Base-by-base conservation (phyloP, 30 jellyfish, hydroid and myxozoan species). In the Calvadosia cruxmelitensis region DNA sequence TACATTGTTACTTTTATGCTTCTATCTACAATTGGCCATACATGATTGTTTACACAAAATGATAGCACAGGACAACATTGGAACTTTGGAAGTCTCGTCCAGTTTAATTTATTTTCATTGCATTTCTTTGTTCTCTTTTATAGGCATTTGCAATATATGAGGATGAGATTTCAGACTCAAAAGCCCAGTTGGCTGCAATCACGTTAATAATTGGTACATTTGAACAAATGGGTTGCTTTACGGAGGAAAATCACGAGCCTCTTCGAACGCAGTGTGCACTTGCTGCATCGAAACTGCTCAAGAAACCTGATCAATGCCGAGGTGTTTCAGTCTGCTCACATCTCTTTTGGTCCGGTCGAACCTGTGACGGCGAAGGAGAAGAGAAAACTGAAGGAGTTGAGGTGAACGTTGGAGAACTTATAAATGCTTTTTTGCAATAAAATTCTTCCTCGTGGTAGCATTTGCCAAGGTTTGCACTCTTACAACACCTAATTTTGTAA, bases 291-390 rank as follows among this genome's bases (percentile, higher is more conserved):
- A 89, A 89, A 57, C 72, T 89, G 52, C 78, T 89, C 10, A 89
- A 89, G 70, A 89, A 89, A 50, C 98, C 98, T 3, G 98, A 89
- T 69, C 98, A 89, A 49, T 89, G 98, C 76, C 94, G 98, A 2
- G 98, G 98, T 2, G 98, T 89, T 5, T 89, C 98, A 3, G 95
- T 82, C 16, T 89, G 98, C 65, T 89, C 98, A 15, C 98, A 89
- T 78, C 74, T 89, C 71, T 89, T 89, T 48, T 89, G 98, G 98
- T 89, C 98, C 25, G 98, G 95, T n/a, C 67, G 95, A 42, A 92
- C 93, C 20, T 70, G 34, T 50, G 94, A 82, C 29, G 92, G 92
- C 1, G 98, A 82, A 51, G 96, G 72, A 49, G 91, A 85, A 0
- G 89, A 82, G 64, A 69, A 74, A 34, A 85, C 85, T 29, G 95